Conservation (phyloP, 2,888 invertebrate species). For the Dascillus cervinus region DNA sequence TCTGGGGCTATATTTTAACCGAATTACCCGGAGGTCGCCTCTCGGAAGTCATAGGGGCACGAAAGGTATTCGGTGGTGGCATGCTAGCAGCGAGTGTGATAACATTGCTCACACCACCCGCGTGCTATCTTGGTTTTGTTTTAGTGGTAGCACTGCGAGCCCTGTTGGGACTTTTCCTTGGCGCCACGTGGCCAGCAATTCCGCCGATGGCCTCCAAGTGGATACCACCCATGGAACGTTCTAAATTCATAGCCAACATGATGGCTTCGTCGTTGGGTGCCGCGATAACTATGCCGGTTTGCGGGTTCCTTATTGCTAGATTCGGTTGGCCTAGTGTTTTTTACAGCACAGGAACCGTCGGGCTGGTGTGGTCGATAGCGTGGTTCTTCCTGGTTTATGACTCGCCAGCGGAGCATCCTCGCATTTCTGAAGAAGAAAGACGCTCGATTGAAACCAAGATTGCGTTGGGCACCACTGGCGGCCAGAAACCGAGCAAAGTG, state of each 20-base stretch:
- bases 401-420: slow-evolving; percentile 74
- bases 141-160: slow-evolving; percentile 66
- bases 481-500: slow-evolving; percentile 46
- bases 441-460: slow-evolving; percentile 60
- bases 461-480: slow-evolving; percentile 36
- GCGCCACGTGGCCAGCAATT: slow-evolving; percentile 90
- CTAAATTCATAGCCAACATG: slow-evolving; percentile 88
- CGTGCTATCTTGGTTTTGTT: slow-evolving; percentile 62
- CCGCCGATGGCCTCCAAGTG: slow-evolving; percentile 88
- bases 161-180: slow-evolving; percentile 48
- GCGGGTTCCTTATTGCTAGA: slow-evolving; percentile 71
- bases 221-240: slow-evolving; percentile 91
- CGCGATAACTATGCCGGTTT: slow-evolving; percentile 81
- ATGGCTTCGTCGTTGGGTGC: slow-evolving; percentile 91
- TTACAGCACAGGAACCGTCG: slow-evolving; percentile 73
- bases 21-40: slow-evolving; percentile 83
- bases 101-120: slow-evolving; percentile 72
- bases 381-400: slow-evolving; percentile 80
- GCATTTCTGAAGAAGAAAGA: slow-evolving; percentile 67
- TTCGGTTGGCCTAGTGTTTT: slow-evolving; percentile 87
- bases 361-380: slow-evolving; percentile 69
- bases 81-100: slow-evolving; percentile 74
- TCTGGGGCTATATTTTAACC: slow-evolving; percentile 87
- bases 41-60: slow-evolving; percentile 75
- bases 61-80: slow-evolving; percentile 78